Evolutionary conservation across 1,140 invertebrate species (phyloP).

Genomic region (Charaxes varanes): DNA sequence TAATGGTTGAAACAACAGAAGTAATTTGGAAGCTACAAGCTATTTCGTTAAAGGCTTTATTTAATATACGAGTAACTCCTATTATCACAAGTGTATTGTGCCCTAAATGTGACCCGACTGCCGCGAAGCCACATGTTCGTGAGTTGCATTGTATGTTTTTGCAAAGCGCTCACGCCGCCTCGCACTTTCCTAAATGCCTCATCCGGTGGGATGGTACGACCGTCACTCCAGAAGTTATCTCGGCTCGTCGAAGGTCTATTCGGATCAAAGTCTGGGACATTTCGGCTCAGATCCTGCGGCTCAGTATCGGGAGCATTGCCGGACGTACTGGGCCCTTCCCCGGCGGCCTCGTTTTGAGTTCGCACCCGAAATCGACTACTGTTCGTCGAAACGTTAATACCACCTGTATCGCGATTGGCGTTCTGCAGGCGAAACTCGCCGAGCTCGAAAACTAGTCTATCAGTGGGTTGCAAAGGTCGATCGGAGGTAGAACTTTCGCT

Average conservation of each 20-base stretch:
- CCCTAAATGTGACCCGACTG: too few species aligned
- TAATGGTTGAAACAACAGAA: too few species aligned
- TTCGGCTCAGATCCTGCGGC: constrained; percentile 19
- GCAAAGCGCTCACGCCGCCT: constrained; percentile 48
- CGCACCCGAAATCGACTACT: constrained; percentile 44
- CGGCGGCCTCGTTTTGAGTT: constrained; percentile 26
- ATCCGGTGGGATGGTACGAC: constrained; percentile 32
- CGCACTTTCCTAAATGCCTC: constrained; percentile 61
- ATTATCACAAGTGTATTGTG: too few species aligned
- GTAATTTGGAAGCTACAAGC: too few species aligned
- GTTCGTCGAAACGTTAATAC: constrained; percentile 34
- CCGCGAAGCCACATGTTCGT: constrained; percentile 57
- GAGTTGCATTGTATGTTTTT: constrained; percentile 54
- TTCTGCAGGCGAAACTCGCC: constrained; percentile 25
- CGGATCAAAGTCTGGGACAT: constrained; percentile 26
- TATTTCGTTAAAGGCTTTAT: too few species aligned
- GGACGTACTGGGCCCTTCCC: constrained; percentile 17
- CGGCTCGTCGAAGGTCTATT: constrained; percentile 50
- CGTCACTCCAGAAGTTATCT: constrained; percentile 42
- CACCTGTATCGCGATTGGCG: constrained; percentile 19
- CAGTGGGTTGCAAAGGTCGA: constrained; percentile 30
- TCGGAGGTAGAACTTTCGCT: constrained; percentile 18
- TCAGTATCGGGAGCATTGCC: constrained; percentile 8
- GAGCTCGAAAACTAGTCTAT: constrained; percentile 47
- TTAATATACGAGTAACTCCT: too few species aligned